A percentile compares a stretch with the other conserved stretches of the same genome.
Conservation (phyloP, 2,113 vertebrate genomes). For the Camelus bactrianus region DNA sequence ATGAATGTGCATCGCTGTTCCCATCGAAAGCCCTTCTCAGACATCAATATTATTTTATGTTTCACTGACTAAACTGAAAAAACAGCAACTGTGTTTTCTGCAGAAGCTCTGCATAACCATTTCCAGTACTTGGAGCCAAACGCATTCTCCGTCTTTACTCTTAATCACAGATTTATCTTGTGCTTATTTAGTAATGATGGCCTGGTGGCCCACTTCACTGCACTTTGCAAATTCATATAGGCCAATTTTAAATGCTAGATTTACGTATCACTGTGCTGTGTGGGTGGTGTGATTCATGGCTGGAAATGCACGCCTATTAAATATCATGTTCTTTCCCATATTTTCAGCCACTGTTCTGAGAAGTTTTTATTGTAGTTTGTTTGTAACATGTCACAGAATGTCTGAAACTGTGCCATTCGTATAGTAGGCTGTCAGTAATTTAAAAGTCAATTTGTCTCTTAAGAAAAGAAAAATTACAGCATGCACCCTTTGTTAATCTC, state of each 20-base stretch:
- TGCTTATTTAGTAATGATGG: neutral
- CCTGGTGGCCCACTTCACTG: neutral
- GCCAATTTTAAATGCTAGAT: neutral
- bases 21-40: constrained; percentile 47
- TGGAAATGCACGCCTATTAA: neutral
- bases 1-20: constrained; percentile 52
- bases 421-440: neutral
- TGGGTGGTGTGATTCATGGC: neutral
- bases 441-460: constrained; percentile 44
- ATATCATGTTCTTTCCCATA: neutral
- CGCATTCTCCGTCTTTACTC: neutral
- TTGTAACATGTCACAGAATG: neutral
- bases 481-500: neutral
- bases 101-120: neutral
- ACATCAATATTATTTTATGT: constrained; percentile 70
- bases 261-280: neutral
- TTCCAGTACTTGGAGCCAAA: neutral
- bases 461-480: neutral
- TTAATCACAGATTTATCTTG: neutral
- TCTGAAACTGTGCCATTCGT: constrained; percentile 23
- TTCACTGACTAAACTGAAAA: constrained; percentile 60
- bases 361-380: constrained; percentile 25
- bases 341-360: neutral
- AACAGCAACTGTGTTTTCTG: constrained; percentile 37
- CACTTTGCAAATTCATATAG: neutral